These are phyloP conservation scores for Boloria euphrosyne DNA, from an alignment of 2,888 invertebrate genomes.

Conservation along the genomic window DNA sequence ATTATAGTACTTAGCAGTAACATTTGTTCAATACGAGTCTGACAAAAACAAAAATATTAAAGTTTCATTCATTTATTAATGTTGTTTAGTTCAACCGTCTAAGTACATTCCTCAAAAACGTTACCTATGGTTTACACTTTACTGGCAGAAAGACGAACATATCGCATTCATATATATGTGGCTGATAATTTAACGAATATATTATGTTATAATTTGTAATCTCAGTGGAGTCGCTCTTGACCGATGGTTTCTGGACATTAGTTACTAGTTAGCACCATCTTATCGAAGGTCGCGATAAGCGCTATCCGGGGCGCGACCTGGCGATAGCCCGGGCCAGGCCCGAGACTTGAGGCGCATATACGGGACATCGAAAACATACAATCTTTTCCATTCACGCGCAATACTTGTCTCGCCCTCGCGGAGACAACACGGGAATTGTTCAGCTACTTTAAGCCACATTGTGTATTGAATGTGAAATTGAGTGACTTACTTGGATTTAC, in stretches of 20 bases:
- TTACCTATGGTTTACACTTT: too few relatives aligned
- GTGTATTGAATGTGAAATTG: background rate
- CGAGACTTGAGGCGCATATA: conserved; percentile 4
- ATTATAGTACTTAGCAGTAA: too few relatives aligned
- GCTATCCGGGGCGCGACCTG: conserved; percentile 35
- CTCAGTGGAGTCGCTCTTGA: conserved; percentile 12
- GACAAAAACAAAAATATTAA: too few relatives aligned
- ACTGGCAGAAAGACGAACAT: too few relatives aligned
- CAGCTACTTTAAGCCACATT: background rate
- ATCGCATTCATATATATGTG: too few relatives aligned
- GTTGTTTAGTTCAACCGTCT: too few relatives aligned
- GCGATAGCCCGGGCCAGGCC: conserved; percentile 13
- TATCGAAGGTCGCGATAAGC: conserved; percentile 31
- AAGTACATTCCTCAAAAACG: too few relatives aligned
- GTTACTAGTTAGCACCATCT: conserved; percentile 23
- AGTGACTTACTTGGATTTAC: background rate
- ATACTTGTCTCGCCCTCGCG: conserved; percentile 1
- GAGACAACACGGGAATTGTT: background rate
- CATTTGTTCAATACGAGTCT: too few relatives aligned
- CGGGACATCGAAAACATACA: conserved; percentile 1
- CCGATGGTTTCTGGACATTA: conserved; percentile 8
- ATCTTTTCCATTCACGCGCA: conserved; percentile 5
- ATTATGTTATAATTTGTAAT: too few relatives aligned
- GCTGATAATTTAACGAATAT: too few relatives aligned
- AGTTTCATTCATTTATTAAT: too few relatives aligned